Evolutionary conservation across 2,888 invertebrate species (phyloP), one percentile per base, ranked within the genome.

Genomic region (Eupithecia inturbata): DNA sequence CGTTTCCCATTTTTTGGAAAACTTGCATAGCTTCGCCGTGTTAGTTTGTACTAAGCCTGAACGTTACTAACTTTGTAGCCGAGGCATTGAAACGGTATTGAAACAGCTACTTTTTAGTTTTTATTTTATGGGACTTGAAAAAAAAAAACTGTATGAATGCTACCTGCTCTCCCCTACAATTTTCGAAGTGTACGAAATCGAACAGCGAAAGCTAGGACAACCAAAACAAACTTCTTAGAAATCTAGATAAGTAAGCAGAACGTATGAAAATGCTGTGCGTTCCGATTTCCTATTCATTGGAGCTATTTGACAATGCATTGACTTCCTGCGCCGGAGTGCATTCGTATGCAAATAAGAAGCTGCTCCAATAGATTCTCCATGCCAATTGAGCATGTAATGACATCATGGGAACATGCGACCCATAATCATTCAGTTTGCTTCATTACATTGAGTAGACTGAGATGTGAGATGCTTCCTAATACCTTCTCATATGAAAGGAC

Each of bases 281-380:
- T 72, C 67, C 76, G 57, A 57, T 57, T 57, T 57, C 26, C 57
- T 71, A 74, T 76, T 77, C 75, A 78, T 73, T 77, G 72, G 75
- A 74, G 73, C 75, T 70, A 67, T 53, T 68, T 78, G 74, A 78
- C 77, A 80, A 78, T 76, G 76, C 79, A 75, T 57, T 64, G 76
- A 70, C 80, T 82, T 83, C 83, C 82, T 84, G 79, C 73, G 78
- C 79, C 76, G 80, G 77, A 78, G 78, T 71, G 79, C 78, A 84
- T 87, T 85, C 82, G 83, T 81, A 87, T 85, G 84, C 81, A 84
- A 86, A 88, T 86, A 76, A 82, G 81, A 83, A 83, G 82, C 82
- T 81, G 82, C 78, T 81, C 77, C 75, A 81, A 80, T 83, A 80
- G 73, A 81, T 80, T 80, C 81, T 82, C 79, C 79, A 81, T 81